These are phyloP conservation scores for Ferdinandea cuprea DNA, from an alignment of 2,888 invertebrate genomes.

Conservation along the genomic window DNA sequence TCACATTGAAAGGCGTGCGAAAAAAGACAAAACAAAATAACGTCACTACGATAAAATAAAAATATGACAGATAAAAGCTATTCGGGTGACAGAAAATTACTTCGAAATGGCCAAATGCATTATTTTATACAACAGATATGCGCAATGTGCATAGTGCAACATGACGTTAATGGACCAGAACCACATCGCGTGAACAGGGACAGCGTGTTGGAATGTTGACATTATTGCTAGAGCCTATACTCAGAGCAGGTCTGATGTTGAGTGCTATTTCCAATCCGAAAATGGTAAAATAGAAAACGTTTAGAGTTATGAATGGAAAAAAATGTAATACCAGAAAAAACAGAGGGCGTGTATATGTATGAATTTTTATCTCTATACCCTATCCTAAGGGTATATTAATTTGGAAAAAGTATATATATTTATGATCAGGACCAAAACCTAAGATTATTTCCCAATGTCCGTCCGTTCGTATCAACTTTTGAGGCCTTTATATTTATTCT, in stretches of 20 bases:
- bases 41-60: slow-evolving; percentile 44
- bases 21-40: neutral
- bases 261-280: slow-evolving; percentile 12
- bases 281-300: slow-evolving; percentile 56
- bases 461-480: too few relatives aligned
- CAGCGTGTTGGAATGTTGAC: slow-evolving; percentile 48
- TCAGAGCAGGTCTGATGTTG: slow-evolving; percentile 14
- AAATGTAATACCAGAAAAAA: slow-evolving; percentile 5
- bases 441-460: too few relatives aligned
- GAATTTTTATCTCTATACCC: too few relatives aligned
- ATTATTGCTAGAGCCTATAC: slow-evolving; percentile 15
- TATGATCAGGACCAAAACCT: too few relatives aligned
- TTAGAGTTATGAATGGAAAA: slow-evolving; percentile 2
- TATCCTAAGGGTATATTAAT: too few relatives aligned
- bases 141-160: neutral
- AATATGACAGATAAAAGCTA: slow-evolving; percentile 56
- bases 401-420: too few relatives aligned
- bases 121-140: slow-evolving; percentile 23
- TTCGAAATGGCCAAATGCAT: slow-evolving; percentile 34
- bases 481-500: too few relatives aligned
- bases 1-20: slow-evolving; percentile 34
- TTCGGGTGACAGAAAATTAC: slow-evolving; percentile 64
- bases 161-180: slow-evolving; percentile 13
- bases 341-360: neutral
- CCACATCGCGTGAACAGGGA: slow-evolving; percentile 16